Conservation (phyloP, 2,888 invertebrate genomes). For the Leptothorax acervorum region DNA sequence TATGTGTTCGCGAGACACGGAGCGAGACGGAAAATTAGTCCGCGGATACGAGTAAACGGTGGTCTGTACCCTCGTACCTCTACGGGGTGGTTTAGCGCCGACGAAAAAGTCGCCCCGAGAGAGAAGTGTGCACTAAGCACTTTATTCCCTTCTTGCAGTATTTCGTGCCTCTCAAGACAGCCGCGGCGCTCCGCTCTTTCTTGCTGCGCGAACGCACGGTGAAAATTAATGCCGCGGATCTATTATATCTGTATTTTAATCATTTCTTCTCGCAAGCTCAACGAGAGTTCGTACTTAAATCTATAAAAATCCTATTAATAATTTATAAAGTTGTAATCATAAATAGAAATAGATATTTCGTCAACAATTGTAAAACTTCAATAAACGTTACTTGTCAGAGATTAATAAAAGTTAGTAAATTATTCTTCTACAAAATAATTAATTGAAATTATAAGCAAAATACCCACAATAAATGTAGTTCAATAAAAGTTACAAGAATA, state of each 20-base stretch:
- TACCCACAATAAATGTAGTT: neutral
- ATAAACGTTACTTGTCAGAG: neutral
- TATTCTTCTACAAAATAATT: neutral
- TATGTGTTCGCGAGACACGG: conserved; percentile 59
- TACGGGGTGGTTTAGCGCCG: conserved; percentile 61
- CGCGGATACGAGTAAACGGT: conserved; percentile 64
- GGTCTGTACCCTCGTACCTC: conserved; percentile 50
- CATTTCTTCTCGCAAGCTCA: neutral
- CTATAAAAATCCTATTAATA: neutral
- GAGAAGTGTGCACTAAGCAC: conserved; percentile 37
- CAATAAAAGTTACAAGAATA: neutral
- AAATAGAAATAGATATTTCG: neutral
- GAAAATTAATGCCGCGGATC: conserved; percentile 55
- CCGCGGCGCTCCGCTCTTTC: conserved; percentile 2
- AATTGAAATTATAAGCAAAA: neutral
- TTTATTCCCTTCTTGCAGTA: conserved; percentile 41
- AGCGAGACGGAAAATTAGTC: conserved; percentile 76
- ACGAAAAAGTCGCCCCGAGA: conserved; percentile 36
- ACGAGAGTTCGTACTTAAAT: neutral
- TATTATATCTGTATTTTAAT: neutral
- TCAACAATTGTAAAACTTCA: neutral
- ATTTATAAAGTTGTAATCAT: neutral
- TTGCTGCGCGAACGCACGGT: neutral
- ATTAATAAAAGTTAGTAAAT: neutral
- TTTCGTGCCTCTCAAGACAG: conserved; percentile 21